Evolutionary conservation across 2,797 vertebrate genomes (phyloP), one percentile per base, ranked within the genome.

Genomic region (Micromesistius poutassou): DNA sequence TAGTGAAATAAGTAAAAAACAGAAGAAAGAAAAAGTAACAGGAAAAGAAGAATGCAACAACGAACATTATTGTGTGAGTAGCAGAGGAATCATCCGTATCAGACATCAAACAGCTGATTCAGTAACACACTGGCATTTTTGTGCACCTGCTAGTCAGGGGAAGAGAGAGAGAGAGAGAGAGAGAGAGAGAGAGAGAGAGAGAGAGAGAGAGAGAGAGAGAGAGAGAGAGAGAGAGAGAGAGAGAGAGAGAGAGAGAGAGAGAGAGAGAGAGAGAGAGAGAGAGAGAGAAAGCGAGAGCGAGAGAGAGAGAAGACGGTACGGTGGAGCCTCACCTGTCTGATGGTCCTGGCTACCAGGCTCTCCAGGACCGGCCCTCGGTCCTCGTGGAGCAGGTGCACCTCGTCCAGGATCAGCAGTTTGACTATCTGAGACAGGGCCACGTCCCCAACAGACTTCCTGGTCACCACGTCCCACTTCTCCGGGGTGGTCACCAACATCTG

Each of bases 401-500:
- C 98, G 90, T 99, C 98, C 16, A 99, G 91, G 88, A 99, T 99
- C 8, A 99, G 92, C 9, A 99, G 95, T 30, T 95, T 96, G 5
- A 99, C 98, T 1, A 99, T 95, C 83, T 99, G 98, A 50, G 96
- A 97, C 40, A 99, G 95, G 31, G 96, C 97, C 77, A 98, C 96
- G 30, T 99, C 98, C 1, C 98, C 98, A 46, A 99, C 97, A 74
- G 97, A 99, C 89, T 99, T 99, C 87, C 98, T 96, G 75, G 98
- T 99, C 66, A 99, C 98, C n/a, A 99, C 97, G 55, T 99, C 98
- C 98, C 98, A 99, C 85, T 99, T 99, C 90, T 99, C 98, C 13
- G 98, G 98, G 68, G 98, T 99, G 19, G 98, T 99, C 87, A 99
- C 98, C 90, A 99, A 90, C 97, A 99, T 99, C 98, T 99, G 78